Conservation (phyloP, 2,797 vertebrate species). For the Oreonectes daqikongensis region DNA sequence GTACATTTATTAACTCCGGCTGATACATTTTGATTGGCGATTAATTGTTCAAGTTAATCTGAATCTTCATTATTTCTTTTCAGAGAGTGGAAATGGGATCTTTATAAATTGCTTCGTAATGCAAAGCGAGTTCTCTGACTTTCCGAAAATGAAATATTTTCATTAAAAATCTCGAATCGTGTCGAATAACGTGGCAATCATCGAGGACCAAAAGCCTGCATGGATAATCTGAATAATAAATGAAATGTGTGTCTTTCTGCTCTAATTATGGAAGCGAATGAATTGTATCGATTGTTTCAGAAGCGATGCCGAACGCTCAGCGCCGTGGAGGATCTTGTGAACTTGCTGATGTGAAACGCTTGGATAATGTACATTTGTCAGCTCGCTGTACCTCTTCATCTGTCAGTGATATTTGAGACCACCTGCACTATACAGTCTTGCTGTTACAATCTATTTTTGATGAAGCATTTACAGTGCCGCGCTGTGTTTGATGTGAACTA, state of each 20-base stretch:
- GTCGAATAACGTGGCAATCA: conserved; percentile 24
- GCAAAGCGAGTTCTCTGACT: neutral
- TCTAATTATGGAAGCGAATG: conserved; percentile 43
- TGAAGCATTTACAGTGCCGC: conserved; percentile 1
- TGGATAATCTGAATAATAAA: conserved; percentile 52
- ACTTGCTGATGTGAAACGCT: conserved; percentile 35
- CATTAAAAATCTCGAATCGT: conserved; percentile 5
- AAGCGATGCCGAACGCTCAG: conserved; percentile 22
- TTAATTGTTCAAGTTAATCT: conserved; percentile 19
- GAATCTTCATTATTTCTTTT: conserved; percentile 2
- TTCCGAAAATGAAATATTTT: conserved; percentile 2
- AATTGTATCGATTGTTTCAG: conserved; percentile 43
- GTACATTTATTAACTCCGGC: conserved; percentile 27
- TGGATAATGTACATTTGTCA: conserved; percentile 43
- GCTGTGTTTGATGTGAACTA: conserved; percentile 19
- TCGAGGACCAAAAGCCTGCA: conserved; percentile 37
- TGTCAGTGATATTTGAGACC: conserved; percentile 44
- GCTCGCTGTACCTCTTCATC: conserved; percentile 31
- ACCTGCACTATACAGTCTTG: conserved; percentile 7
- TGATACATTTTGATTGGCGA: conserved; percentile 39
- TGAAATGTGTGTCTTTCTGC: conserved; percentile 31
- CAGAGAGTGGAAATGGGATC: neutral
- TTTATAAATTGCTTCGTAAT: conserved; percentile 27
- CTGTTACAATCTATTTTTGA: conserved; percentile 36
- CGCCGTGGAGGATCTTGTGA: neutral